Evolutionary conservation across 2,888 invertebrate genomes (phyloP).

Genomic region (Schizaphis graminum): DNA sequence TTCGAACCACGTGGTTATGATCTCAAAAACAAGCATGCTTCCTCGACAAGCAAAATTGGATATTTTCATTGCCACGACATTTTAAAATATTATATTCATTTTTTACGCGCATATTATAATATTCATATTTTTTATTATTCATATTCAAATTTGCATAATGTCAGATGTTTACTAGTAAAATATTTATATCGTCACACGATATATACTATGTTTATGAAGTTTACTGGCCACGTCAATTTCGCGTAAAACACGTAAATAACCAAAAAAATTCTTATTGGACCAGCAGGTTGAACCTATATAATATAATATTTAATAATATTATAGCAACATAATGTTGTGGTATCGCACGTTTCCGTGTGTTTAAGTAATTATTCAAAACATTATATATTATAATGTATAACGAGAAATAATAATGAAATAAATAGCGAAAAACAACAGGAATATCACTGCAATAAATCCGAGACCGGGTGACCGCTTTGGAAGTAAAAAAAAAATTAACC

Average conservation of each 20-base stretch:
- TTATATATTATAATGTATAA: background rate
- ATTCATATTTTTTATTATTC: constrained; percentile 12
- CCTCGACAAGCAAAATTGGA: background rate
- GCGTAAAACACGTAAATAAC: background rate
- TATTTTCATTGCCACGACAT: constrained; percentile 6
- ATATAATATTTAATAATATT: background rate
- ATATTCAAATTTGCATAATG: background rate
- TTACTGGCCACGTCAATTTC: background rate
- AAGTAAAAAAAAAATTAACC: background rate
- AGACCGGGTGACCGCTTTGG: background rate
- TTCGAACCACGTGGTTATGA: background rate
- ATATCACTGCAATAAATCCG: background rate
- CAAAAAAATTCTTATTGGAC: background rate
- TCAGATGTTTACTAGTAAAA: background rate
- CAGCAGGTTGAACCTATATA: background rate
- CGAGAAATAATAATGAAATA: background rate
- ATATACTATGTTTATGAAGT: background rate
- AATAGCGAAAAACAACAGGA: constrained; percentile 29
- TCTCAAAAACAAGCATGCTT: background rate
- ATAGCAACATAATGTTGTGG: background rate
- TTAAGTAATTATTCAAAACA: background rate
- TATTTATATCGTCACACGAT: background rate
- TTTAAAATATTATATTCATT: background rate
- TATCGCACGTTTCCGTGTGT: constrained; percentile 16
- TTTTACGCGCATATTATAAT: background rate